Conservation (phyloP, 1,140 invertebrate genomes). For the Tetraneura akinire region DNA sequence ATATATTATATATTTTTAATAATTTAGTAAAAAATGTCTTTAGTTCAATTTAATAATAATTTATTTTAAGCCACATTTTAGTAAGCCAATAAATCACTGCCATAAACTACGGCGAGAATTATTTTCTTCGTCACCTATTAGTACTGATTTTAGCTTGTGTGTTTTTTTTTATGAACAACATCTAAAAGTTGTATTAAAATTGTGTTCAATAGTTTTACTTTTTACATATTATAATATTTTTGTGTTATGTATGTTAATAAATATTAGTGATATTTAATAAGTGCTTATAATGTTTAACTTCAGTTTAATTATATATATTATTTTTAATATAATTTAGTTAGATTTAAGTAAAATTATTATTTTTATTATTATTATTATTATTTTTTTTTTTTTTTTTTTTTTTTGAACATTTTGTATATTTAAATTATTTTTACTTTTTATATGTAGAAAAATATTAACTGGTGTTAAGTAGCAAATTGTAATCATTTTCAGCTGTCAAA, state of each 20-base stretch:
- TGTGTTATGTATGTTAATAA: conserved; percentile 17
- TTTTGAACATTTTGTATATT: neutral
- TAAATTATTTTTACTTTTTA: conserved; percentile 28
- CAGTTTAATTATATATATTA: conserved; percentile 29
- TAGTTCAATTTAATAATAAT: conserved; percentile 44
- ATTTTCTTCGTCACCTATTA: conserved; percentile 7
- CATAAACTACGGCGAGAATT: conserved; percentile 28
- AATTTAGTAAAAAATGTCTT: conserved; percentile 41
- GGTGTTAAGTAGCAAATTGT: conserved; percentile 49
- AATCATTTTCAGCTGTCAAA: neutral
- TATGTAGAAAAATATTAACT: conserved; percentile 30
- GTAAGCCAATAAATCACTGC: conserved; percentile 41
- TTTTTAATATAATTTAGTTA: conserved; percentile 13
- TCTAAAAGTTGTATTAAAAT: conserved; percentile 17
- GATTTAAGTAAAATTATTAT: conserved; percentile 8
- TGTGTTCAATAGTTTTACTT: conserved; percentile 50
- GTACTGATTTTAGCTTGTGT: conserved; percentile 41
- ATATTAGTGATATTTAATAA: conserved; percentile 27
- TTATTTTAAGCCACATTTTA: conserved; percentile 40
- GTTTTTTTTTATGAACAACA: conserved; percentile 31
- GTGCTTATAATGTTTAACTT: conserved; percentile 26
- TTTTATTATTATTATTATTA: too few relatives aligned
- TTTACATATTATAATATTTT: conserved; percentile 33
- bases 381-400: too few relatives aligned
- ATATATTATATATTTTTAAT: conserved; percentile 9